These are phyloP conservation scores for Arvicanthis niloticus DNA, from an alignment of 2,113 vertebrate species.

Conservation along the genomic window DNA sequence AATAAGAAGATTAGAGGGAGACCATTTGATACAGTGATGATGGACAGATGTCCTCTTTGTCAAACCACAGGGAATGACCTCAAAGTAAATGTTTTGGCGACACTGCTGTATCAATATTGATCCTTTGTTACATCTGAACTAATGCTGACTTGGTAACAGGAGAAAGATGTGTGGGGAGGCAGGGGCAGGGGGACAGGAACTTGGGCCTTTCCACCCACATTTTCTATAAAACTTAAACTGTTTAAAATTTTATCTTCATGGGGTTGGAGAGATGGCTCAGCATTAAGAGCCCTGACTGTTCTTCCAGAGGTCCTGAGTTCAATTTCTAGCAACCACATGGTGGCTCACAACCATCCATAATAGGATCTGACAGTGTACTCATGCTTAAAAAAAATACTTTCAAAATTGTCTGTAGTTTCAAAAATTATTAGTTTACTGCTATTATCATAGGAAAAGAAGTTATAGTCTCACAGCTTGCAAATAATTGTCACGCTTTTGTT, in stretches of 20 bases:
- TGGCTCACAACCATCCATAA: no score
- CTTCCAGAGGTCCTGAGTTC: no score
- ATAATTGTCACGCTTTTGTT: background rate
- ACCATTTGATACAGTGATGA: background rate
- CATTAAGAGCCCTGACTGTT: no score
- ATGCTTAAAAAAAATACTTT: no score
- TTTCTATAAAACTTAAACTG: constrained; percentile 1
- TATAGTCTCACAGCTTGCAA: background rate
- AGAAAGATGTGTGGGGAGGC: background rate
- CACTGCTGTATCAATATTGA: background rate
- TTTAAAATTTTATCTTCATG: background rate
- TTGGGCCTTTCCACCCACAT: background rate
- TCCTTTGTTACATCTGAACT: background rate
- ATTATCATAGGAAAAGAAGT: background rate
- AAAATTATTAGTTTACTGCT: background rate
- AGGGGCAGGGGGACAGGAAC: background rate
- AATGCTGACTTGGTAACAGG: background rate
- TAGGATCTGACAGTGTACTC: no score
- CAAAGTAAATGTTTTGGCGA: background rate
- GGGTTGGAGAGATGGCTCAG: no score
- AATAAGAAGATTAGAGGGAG: background rate
- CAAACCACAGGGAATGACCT: background rate
- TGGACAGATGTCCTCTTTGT: background rate
- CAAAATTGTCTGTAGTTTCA: background rate
- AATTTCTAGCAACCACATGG: no score